Conservation (phyloP, 1,140 invertebrate species). For the Himalopsyche phryganea region DNA sequence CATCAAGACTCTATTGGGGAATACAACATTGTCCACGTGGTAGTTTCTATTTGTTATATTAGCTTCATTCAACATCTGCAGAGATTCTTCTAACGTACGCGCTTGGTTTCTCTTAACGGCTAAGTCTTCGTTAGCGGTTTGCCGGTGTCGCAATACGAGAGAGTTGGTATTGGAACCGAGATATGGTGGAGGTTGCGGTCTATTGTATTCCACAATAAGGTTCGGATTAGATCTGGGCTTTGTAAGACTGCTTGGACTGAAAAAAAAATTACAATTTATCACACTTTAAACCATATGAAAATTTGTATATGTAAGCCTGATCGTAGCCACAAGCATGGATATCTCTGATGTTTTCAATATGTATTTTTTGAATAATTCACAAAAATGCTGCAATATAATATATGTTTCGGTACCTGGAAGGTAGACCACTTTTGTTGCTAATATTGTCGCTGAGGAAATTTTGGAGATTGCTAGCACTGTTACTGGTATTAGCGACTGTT, state of each 20-base stretch:
- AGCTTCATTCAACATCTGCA: constrained; percentile 49
- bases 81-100: constrained; percentile 46
- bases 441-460: constrained; percentile 43
- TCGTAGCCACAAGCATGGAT: not conserved
- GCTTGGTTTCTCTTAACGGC: constrained; percentile 39
- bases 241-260: constrained; percentile 46
- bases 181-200: constrained; percentile 50
- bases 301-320: not conserved
- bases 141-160: constrained; percentile 40
- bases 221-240: constrained; percentile 45
- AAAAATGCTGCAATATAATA: no score
- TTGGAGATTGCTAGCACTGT: constrained; percentile 45
- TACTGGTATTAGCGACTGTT: constrained; percentile 36
- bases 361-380: no score
- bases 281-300: not conserved
- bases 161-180: constrained; percentile 42
- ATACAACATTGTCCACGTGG: constrained; percentile 8
- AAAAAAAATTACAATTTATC: constrained; percentile 21
- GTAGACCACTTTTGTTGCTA: constrained; percentile 37
- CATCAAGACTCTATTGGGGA: constrained; percentile 14
- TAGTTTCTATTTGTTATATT: constrained; percentile 38
- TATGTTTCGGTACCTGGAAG: constrained; percentile 10
- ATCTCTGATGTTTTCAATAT: not conserved
- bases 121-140: constrained; percentile 35
- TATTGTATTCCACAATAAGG: constrained; percentile 45